Conservation (phyloP, 1,140 invertebrate species). For the Spodoptera litura region DNA sequence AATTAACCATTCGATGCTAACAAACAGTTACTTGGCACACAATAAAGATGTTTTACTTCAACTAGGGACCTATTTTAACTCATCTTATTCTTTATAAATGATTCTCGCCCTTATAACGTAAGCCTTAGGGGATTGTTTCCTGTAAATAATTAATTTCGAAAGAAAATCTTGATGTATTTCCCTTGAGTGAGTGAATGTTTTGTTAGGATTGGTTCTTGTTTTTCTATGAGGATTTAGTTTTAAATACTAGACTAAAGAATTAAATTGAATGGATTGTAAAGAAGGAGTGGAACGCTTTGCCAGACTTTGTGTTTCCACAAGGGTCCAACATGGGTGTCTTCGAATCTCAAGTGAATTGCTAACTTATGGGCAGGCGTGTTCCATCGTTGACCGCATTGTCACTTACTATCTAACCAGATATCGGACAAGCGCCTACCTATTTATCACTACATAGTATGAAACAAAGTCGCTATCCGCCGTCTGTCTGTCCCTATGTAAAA, state of each 20-base stretch:
- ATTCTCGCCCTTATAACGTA: constrained; percentile 29
- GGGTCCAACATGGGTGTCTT: too few relatives aligned
- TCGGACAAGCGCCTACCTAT: too few relatives aligned
- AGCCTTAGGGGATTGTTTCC: constrained; percentile 36
- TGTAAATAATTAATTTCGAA: constrained; percentile 38
- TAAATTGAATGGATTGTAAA: too few relatives aligned
- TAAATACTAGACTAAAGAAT: not conserved
- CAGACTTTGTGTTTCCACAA: too few relatives aligned
- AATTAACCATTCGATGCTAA: constrained; percentile 43
- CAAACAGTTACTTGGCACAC: constrained; percentile 35
- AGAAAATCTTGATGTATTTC: constrained; percentile 43
- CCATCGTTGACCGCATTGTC: too few relatives aligned
- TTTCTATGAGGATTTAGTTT: constrained; percentile 43
- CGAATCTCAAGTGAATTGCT: too few relatives aligned
- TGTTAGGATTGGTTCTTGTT: constrained; percentile 17
- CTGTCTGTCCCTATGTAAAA: too few relatives aligned
- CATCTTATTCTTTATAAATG: not conserved
- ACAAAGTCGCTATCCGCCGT: too few relatives aligned
- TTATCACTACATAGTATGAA: too few relatives aligned
- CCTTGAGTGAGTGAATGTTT: constrained; percentile 37
- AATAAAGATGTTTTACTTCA: constrained; percentile 37
- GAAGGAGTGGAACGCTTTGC: too few relatives aligned
- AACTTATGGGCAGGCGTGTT: too few relatives aligned
- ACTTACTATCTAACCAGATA: too few relatives aligned
- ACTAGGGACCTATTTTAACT: constrained; percentile 1